Percentiles rank a stretch among this genome's conserved stretches.
phyloP scores from a whole-genome alignment of 2,797 vertebrate genomes.

The Megaceryle alcyon region DNA sequence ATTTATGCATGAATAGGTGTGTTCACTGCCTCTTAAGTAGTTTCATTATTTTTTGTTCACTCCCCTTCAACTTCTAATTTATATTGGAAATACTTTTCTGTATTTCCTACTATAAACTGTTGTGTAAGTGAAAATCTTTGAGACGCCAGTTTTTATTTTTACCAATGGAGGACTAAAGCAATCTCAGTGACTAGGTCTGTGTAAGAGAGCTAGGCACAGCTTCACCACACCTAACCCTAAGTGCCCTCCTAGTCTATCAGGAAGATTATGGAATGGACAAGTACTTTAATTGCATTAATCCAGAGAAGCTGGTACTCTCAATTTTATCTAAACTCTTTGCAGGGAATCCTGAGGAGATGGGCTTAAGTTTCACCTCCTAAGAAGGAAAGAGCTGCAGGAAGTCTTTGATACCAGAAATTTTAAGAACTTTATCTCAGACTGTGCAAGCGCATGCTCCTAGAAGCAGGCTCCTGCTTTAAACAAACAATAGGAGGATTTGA shows the following conservation, averaged over 20 bases:
- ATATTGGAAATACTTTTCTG: neutral
- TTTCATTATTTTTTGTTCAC: neutral
- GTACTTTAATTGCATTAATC: neutral
- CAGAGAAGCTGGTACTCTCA: neutral
- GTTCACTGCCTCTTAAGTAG: neutral
- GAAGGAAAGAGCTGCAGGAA: constrained; percentile 7
- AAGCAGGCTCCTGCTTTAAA: constrained; percentile 4
- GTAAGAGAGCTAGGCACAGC: neutral
- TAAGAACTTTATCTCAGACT: constrained; percentile 14
- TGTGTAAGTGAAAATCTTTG: neutral
- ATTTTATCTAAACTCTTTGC: constrained; percentile 16
- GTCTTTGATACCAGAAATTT: neutral
- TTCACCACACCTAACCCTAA: neutral
- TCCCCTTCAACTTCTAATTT: neutral
- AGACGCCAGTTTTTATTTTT: neutral
- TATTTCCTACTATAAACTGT: neutral
- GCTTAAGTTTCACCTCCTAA: constrained; percentile 18
- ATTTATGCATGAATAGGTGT: neutral
- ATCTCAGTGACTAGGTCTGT: neutral
- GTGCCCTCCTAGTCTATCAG: neutral
- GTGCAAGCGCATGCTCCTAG: neutral
- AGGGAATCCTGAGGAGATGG: constrained; percentile 7
- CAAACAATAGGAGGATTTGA: constrained; percentile 25
- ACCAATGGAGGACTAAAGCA: neutral
- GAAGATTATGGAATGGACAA: neutral